Evolutionary conservation across 2,113 vertebrate species (phyloP), one percentile per base, ranked within the genome.

Genomic region (Tinamus guttatus): DNA sequence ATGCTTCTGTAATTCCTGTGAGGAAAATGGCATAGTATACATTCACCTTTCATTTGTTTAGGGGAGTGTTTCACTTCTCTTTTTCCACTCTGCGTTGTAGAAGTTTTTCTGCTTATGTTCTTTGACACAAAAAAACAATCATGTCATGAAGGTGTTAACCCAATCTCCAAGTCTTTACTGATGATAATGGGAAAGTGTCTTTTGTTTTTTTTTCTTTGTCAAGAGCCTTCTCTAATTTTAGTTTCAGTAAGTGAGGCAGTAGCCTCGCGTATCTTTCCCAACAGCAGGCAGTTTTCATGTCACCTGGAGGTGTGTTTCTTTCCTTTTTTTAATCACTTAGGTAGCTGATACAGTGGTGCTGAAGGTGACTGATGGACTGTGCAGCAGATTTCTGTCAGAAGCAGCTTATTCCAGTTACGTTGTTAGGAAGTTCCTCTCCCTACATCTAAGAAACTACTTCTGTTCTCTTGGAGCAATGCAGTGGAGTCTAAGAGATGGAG

Each of bases 31-130:
- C 83, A 59, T 77, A 13, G 10, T 41, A 13, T 41, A 16, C 20
- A 1, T 41, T 65, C 62, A 7, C 22, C n/a, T 82, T 79, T 43
- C 9, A 6, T 81, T 81, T 80, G 4, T 80, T 60, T 24, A 65
- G 34, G 18, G 20, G 28, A 16, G 10, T 8, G 6, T 28, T 87
- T 73, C 47, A 21, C 45, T 71, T 89, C 0, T 0, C 30, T 91
- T 89, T 40, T 65, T 38, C 14, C 5, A 28, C 0, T 38, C 22
- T 0, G 0, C 76, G 30, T 14, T 67, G 7, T n/a, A 43, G 49
- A 91, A 15, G 9, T 14, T 77, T 84, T 81, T 68, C 64, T 84
- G 34, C 3, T 2, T 78, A 28, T 28, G 6, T 47, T 60, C 85
- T 90, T 63, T 69, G 64, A 88, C 28, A 28, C 21, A 63, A 47